Conservation (phyloP, 2,797 vertebrate species). For the Dallia pectoralis region DNA sequence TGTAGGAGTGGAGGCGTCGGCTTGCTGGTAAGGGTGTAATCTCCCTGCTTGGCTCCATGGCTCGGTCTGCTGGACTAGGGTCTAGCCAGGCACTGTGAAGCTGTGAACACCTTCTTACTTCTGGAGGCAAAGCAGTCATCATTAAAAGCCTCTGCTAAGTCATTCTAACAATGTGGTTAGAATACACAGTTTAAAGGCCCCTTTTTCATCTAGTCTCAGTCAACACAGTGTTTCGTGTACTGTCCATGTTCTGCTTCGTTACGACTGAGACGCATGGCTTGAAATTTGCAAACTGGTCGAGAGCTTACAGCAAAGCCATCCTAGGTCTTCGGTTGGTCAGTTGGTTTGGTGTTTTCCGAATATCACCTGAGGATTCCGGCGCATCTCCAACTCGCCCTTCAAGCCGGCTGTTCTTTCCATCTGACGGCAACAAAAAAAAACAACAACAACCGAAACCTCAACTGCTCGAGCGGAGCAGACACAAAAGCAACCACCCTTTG, state of each 20-base stretch:
- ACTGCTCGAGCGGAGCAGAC: conserved; percentile 59
- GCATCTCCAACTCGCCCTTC: conserved; percentile 62
- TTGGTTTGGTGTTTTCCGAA: conserved; percentile 40
- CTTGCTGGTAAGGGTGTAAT: conserved; percentile 34
- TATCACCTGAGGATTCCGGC: conserved; percentile 69
- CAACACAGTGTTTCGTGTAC: conserved; percentile 23
- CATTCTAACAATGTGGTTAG: no score
- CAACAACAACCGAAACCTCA: conserved; percentile 59
- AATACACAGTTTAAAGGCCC: conserved; percentile 10
- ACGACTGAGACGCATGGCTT: conserved; percentile 37
- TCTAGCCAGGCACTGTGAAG: conserved; percentile 46
- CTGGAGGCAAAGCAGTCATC: conserved; percentile 41
- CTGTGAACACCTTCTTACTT: conserved; percentile 39
- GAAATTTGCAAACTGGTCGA: conserved; percentile 47
- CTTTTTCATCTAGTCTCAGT: background rate
- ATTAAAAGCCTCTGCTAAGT: conserved; percentile 25
- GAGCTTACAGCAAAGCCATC: conserved; percentile 58
- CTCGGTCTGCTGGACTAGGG: conserved; percentile 46
- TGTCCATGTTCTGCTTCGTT: conserved; percentile 39
- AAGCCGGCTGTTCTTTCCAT: conserved; percentile 69
- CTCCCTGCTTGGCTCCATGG: conserved; percentile 38
- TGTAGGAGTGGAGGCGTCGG: conserved; percentile 24
- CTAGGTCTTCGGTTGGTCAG: conserved; percentile 55
- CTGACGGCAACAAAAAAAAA: conserved; percentile 70
- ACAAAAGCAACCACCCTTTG: conserved; percentile 74